phyloP scores from a whole-genome alignment of 1,140 invertebrate species.

The Rhyzopertha dominica region DNA sequence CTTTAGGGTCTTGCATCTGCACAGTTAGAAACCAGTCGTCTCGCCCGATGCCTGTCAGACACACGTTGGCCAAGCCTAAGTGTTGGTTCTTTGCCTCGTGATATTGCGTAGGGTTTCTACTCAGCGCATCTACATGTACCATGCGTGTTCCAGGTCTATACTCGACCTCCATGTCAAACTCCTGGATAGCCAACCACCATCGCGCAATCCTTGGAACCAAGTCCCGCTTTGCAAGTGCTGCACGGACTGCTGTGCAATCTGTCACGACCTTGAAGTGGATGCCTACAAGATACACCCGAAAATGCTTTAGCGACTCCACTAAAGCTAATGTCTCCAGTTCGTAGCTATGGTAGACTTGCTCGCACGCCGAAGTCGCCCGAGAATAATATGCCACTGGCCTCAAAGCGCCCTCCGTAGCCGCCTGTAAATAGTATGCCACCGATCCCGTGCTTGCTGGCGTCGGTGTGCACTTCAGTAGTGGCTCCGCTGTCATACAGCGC shows the following conservation, averaged over 20 bases:
- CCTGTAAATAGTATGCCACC: constrained; percentile 35
- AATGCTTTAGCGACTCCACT: constrained; percentile 28
- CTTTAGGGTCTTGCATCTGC: too few species aligned
- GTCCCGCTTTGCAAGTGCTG: constrained; percentile 25
- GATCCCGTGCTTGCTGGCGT: constrained; percentile 43
- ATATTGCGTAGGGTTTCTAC: too few species aligned
- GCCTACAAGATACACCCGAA: constrained; percentile 31
- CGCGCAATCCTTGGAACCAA: constrained; percentile 26
- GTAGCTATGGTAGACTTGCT: constrained; percentile 33
- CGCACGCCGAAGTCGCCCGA: constrained; percentile 25
- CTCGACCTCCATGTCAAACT: constrained; percentile 29
- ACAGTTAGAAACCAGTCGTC: too few species aligned
- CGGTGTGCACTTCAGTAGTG: constrained; percentile 33
- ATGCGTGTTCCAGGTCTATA: constrained; percentile 26
- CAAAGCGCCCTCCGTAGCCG: constrained; percentile 7
- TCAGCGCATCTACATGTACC: constrained; percentile 26
- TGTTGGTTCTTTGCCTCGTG: too few species aligned
- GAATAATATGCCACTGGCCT: constrained; percentile 35
- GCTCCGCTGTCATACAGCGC: constrained; percentile 22
- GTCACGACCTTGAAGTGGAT: constrained; percentile 30
- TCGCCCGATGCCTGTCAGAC: too few species aligned
- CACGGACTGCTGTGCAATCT: constrained; percentile 31
- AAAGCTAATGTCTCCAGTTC: constrained; percentile 36
- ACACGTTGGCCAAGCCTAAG: too few species aligned
- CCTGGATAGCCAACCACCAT: constrained; percentile 29